Conservation (phyloP, 1,140 invertebrate genomes). For the Luehdorfia chinensis region DNA sequence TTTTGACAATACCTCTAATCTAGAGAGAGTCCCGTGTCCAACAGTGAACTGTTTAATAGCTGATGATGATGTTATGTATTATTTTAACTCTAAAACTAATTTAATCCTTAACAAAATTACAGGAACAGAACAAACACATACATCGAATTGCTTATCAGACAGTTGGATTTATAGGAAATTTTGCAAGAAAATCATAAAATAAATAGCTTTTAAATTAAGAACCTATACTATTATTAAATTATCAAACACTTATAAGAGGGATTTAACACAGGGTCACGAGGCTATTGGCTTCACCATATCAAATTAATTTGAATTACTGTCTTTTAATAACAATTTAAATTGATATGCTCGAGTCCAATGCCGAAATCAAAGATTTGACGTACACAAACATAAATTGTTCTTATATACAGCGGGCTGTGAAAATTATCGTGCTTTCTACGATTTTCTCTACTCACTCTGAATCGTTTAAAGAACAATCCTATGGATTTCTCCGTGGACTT, state of each 20-base stretch:
- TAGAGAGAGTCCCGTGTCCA: too few relatives aligned
- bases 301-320: slow-evolving; percentile 1
- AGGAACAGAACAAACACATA: too few relatives aligned
- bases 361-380: slow-evolving; percentile 27
- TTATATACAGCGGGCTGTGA: slow-evolving; percentile 41
- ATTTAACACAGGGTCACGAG: slow-evolving; percentile 20
- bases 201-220: too few relatives aligned
- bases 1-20: too few relatives aligned
- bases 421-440: not conserved
- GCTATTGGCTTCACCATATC: slow-evolving; percentile 28
- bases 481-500: slow-evolving; percentile 63
- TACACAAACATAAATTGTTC: slow-evolving; percentile 41
- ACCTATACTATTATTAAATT: too few relatives aligned
- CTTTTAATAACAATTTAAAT: not conserved
- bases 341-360: slow-evolving; percentile 30
- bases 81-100: too few relatives aligned
- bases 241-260: not conserved
- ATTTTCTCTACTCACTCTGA: slow-evolving; percentile 54
- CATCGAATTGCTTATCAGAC: too few relatives aligned
- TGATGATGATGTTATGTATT: too few relatives aligned
- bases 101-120: too few relatives aligned
- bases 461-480: slow-evolving; percentile 56
- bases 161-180: too few relatives aligned
- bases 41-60: too few relatives aligned
- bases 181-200: too few relatives aligned